Conservation (phyloP, 1,140 invertebrate genomes). For the Bombus balteatus region DNA sequence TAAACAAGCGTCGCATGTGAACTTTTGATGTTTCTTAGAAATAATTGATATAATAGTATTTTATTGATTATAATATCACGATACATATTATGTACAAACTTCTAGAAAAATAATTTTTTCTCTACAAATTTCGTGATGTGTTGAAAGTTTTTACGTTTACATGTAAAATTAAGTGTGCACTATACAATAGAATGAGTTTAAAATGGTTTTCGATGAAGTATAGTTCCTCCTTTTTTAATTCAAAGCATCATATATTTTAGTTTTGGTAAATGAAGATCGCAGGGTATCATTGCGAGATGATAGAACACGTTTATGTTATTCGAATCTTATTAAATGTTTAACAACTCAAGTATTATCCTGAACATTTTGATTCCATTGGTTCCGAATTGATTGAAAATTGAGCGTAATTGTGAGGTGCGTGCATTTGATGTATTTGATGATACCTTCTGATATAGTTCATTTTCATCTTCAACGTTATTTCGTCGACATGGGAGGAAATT, state of each 20-base stretch:
- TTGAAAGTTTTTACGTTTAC: slow-evolving; percentile 15
- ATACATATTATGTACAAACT: background rate
- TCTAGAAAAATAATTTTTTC: background rate
- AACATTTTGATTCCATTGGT: background rate
- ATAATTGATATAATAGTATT: background rate
- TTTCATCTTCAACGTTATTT: background rate
- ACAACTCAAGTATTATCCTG: background rate
- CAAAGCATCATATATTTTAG: background rate
- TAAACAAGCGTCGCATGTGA: background rate
- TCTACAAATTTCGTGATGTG: background rate
- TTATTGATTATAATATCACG: background rate
- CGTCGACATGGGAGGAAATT: background rate
- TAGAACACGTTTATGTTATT: background rate
- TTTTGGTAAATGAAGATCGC: background rate
- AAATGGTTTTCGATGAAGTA: background rate
- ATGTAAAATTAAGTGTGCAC: background rate
- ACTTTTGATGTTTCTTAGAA: background rate
- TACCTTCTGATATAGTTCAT: too few species aligned
- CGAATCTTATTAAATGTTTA: background rate
- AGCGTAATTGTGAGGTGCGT: background rate
- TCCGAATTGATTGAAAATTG: background rate
- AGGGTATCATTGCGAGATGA: background rate
- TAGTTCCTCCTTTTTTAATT: background rate
- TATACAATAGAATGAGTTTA: background rate
- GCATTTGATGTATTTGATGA: background rate